Percentiles rank a stretch among this genome's conserved stretches.
Evolutionary conservation across 2,888 invertebrate genomes (phyloP).

Genomic region (Idaea straminata): DNA sequence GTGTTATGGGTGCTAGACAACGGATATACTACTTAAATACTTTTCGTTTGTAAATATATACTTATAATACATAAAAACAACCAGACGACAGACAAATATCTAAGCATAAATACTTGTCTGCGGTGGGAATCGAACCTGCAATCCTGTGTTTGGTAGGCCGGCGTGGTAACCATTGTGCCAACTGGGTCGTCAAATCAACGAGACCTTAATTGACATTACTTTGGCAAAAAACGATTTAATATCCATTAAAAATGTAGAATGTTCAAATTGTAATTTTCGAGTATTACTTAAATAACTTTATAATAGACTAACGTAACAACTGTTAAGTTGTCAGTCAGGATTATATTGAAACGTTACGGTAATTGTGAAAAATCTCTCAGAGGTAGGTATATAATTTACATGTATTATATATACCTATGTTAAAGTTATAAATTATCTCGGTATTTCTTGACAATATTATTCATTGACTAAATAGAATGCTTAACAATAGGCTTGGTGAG

Average conservation of each 20-base stretch:
- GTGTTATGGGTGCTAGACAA: no score
- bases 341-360: neutral
- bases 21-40: no score
- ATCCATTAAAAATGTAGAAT: no score
- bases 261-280: neutral
- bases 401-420: neutral
- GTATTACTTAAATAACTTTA: neutral
- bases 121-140: no score
- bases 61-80: no score
- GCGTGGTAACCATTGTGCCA: no score
- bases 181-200: no score
- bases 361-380: neutral
- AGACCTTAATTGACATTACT: neutral
- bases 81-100: no score
- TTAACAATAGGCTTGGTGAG: slow-evolving; percentile 14
- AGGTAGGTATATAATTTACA: neutral
- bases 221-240: neutral
- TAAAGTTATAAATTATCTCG: slow-evolving; percentile 13
- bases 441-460: slow-evolving; percentile 11
- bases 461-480: slow-evolving; percentile 14
- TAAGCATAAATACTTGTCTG: no score
- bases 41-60: no score
- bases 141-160: no score
- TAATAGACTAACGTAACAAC: neutral
- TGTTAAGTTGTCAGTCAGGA: neutral